These are phyloP conservation scores for Euphydryas editha DNA, from an alignment of 2,888 invertebrate genomes.

Conservation along the genomic window DNA sequence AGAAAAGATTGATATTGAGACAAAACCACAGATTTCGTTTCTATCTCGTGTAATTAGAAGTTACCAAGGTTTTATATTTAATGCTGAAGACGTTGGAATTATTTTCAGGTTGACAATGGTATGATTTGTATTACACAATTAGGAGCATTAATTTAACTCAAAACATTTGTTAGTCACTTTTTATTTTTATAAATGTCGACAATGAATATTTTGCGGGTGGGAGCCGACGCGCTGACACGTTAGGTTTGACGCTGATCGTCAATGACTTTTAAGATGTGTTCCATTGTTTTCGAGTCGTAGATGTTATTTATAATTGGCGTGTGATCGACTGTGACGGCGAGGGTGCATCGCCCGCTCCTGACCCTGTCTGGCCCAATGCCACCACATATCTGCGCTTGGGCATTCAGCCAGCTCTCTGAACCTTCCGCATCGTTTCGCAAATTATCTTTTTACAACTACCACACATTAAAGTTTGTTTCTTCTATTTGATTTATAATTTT, in stretches of 20 bases:
- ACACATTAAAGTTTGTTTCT: constrained; percentile 47
- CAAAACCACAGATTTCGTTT: background rate
- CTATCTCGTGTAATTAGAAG: background rate
- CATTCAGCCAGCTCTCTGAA: constrained; percentile 67
- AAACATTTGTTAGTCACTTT: constrained; percentile 13
- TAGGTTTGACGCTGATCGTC: constrained; percentile 22
- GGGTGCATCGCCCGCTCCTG: constrained; percentile 81
- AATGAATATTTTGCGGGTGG: constrained; percentile 10
- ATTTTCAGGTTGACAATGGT: constrained; percentile 16
- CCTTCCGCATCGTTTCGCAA: constrained; percentile 76
- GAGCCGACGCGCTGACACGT: constrained; percentile 13
- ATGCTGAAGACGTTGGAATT: background rate
- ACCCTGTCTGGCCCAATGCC: constrained; percentile 83
- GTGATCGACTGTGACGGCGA: constrained; percentile 55
- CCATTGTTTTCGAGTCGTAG: constrained; percentile 38
- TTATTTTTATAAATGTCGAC: constrained; percentile 22
- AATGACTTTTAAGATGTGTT: constrained; percentile 34
- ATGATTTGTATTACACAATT: background rate
- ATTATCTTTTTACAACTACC: constrained; percentile 62
- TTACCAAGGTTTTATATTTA: constrained; percentile 7
- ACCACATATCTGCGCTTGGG: constrained; percentile 68
- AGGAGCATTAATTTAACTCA: background rate
- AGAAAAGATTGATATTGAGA: constrained; percentile 5
- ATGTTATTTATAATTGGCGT: constrained; percentile 46
- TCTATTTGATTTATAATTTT: constrained; percentile 18